Percentiles rank a stretch among this genome's conserved stretches.
Evolutionary conservation across 2,797 vertebrate species (phyloP).

Genomic region (Propithecus perrieri): DNA sequence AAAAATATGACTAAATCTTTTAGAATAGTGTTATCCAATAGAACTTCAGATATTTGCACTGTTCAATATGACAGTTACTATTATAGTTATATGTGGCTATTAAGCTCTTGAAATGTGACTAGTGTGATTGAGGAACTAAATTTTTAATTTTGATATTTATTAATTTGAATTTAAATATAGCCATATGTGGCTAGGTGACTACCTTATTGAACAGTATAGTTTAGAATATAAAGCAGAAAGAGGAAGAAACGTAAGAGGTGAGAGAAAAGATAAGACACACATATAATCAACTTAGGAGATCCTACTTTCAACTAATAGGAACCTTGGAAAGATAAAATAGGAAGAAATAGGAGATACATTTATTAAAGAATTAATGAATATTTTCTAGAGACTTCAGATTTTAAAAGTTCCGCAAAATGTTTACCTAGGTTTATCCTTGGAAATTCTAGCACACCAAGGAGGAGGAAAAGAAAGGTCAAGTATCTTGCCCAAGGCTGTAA

Average conservation of each 20-base stretch:
- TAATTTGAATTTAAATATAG: background rate
- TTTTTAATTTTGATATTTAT: background rate
- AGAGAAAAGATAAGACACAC: background rate
- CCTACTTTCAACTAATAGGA: background rate
- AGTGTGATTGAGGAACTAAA: background rate
- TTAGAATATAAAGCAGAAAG: background rate
- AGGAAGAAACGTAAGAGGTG: background rate
- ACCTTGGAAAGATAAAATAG: background rate
- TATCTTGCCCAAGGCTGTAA: background rate
- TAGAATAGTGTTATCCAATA: background rate
- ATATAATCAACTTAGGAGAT: background rate
- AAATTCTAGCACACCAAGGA: background rate
- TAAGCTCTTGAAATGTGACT: background rate
- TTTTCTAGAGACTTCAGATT: background rate
- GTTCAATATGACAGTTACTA: background rate
- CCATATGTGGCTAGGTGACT: background rate
- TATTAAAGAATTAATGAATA: background rate
- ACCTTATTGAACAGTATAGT: background rate
- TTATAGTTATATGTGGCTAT: background rate
- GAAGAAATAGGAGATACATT: background rate
- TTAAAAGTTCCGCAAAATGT: background rate
- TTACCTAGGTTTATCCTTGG: background rate
- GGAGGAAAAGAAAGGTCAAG: background rate
- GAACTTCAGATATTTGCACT: background rate
- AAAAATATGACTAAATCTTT: background rate